phyloP scores from a whole-genome alignment of 2,113 vertebrate genomes.

The Campylorhamphus procurvoides region DNA sequence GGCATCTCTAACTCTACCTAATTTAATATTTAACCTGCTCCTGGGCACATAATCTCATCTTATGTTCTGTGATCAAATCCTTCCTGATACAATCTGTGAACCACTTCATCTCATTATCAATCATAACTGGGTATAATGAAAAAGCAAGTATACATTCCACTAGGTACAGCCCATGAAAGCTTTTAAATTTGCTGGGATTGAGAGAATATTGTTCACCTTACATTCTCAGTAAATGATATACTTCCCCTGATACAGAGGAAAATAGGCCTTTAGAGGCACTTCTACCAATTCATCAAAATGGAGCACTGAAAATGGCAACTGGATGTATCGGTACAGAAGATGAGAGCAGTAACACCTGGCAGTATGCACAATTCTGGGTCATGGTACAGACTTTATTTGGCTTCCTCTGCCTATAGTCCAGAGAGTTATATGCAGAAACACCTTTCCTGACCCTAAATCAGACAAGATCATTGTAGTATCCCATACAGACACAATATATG shows the following conservation, averaged over 20 bases:
- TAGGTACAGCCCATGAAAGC: background rate
- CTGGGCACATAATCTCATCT: background rate
- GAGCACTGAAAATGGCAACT: background rate
- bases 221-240: background rate
- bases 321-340: fast-evolving
- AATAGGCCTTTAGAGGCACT: background rate
- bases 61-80: background rate
- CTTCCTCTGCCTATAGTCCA: background rate
- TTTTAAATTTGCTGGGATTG: background rate
- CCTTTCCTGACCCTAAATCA: background rate
- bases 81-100: background rate
- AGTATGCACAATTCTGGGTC: background rate
- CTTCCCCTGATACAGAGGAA: background rate
- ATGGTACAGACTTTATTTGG: background rate
- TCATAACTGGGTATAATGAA: background rate
- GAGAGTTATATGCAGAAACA: background rate
- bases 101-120: background rate
- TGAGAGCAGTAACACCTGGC: background rate
- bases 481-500: background rate
- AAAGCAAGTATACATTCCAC: background rate
- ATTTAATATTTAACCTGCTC: background rate
- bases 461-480: background rate
- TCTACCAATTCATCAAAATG: background rate
- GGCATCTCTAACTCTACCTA: background rate
- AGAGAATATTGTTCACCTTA: background rate